A percentile compares a stretch with the other conserved stretches of the same genome.
Conservation (phyloP, 2,888 invertebrate genomes). For the Mellilla xanthometata region DNA sequence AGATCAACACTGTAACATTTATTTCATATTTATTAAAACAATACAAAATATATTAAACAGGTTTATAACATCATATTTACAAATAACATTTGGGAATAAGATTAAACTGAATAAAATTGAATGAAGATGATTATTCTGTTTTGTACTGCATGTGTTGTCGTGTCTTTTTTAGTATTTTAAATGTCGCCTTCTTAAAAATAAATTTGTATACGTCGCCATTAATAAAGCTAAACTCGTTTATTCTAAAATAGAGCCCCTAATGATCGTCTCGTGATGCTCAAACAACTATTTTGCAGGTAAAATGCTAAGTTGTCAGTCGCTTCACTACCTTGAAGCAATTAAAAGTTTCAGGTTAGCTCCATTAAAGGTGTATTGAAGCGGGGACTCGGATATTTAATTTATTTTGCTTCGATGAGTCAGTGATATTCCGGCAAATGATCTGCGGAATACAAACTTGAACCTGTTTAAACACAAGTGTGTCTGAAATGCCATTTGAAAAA, state of each 20-base stretch:
- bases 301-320: constrained; percentile 21
- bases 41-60: too few relatives aligned
- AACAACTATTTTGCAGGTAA: constrained; percentile 15
- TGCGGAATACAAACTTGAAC: constrained; percentile 6
- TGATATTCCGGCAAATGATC: background rate
- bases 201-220: background rate
- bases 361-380: constrained; percentile 13
- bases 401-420: constrained; percentile 1
- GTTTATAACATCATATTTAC: too few relatives aligned
- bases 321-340: constrained; percentile 36
- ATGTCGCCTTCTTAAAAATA: too few relatives aligned
- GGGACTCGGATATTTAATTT: background rate
- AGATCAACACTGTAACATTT: too few relatives aligned
- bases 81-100: too few relatives aligned
- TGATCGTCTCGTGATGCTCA: background rate
- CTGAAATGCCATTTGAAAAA: constrained; percentile 18
- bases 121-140: too few relatives aligned
- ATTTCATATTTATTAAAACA: too few relatives aligned
- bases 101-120: too few relatives aligned
- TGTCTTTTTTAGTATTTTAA: too few relatives aligned
- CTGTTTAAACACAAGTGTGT: constrained; percentile 29
- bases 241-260: constrained; percentile 6
- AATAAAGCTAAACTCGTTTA: constrained; percentile 6
- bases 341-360: constrained; percentile 35
- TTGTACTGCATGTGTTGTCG: too few relatives aligned